Evolutionary conservation across 2,113 vertebrate species (phyloP), one percentile per base, ranked within the genome.

Genomic region (Ibidorhyncha struthersii): DNA sequence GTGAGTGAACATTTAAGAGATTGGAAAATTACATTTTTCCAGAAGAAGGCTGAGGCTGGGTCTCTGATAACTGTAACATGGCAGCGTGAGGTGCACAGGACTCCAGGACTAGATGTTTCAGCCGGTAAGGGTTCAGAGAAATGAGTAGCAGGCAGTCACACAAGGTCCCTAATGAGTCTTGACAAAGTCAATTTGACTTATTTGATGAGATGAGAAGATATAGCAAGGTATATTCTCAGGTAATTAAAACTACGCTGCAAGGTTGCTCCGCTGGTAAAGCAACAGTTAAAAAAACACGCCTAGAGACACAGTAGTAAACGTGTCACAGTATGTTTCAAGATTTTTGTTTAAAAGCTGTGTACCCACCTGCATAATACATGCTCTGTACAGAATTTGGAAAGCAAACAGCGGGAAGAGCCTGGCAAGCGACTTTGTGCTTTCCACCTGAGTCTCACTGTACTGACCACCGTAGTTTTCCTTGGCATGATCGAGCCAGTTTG

Each of bases 311-410:
- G 15, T 1, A 56, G 8, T 8, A 61, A 82, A 47, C 0, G 2
- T 0, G 2, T 16, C 34, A 65, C 30, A 9, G 36, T 9, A 34
- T 2, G 9, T 50, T 27, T 26, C 12, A n/a, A 40, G 18, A 15
- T 3, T 67, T 36, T 34, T 25, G 8, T 78, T 52, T 22, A 25
- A 76, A 65, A 93, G 16, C 14, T 18, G 2, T 0, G 14, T 40
- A 89, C 98, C 97, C 96, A 98, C 99, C 96, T 99, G 99, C 89
- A 98, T 98, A 49, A 99, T 12, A 92, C 99, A 99, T 2, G 97
- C 97, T 84, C 99, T 98, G 94, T 99, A 99, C 1, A 99, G 76
- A 63, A 99, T 95, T 95, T 99, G 99, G 88, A 99, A 98, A n/a
- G 97, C 43, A 21, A 99, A 99, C 43, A 99, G 87, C 0, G 99